These are phyloP conservation scores for Geotrupes spiniger DNA, from an alignment of 2,888 invertebrate genomes.

Conservation along the genomic window DNA sequence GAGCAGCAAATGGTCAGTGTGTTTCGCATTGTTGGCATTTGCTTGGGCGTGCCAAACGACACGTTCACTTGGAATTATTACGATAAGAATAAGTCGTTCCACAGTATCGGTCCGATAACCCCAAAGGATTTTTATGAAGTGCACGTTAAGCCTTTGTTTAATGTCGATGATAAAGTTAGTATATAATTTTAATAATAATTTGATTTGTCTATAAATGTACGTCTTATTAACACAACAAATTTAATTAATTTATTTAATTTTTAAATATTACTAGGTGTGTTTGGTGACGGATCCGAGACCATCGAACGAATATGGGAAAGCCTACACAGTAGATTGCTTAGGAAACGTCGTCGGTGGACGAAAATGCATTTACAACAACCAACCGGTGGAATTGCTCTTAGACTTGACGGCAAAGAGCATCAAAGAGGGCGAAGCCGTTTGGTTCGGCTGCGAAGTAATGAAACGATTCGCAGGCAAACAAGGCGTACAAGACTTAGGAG, in stretches of 20 bases:
- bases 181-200: too few species aligned
- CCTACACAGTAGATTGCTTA: slow-evolving; percentile 83
- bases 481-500: slow-evolving; percentile 73
- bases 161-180: slow-evolving; percentile 77
- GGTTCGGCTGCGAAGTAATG: slow-evolving; percentile 89
- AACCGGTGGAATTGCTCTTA: slow-evolving; percentile 74
- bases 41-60: slow-evolving; percentile 77
- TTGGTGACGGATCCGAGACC: slow-evolving; percentile 83
- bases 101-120: slow-evolving; percentile 70
- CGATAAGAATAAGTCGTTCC: slow-evolving; percentile 74
- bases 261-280: slow-evolving; percentile 62
- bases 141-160: slow-evolving; percentile 72
- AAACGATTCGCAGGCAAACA: slow-evolving; percentile 76
- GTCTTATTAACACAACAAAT: too few species aligned
- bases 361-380: slow-evolving; percentile 82
- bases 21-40: slow-evolving; percentile 79
- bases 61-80: slow-evolving; percentile 83
- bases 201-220: neutral
- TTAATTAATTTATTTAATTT: too few species aligned
- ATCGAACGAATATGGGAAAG: slow-evolving; percentile 71
- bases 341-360: slow-evolving; percentile 85
- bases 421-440: slow-evolving; percentile 78
- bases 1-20: slow-evolving; percentile 70
- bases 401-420: slow-evolving; percentile 74
- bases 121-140: slow-evolving; percentile 78